phyloP scores from a whole-genome alignment of 64 coral and sea anemone species.

The Montipora cactus region DNA sequence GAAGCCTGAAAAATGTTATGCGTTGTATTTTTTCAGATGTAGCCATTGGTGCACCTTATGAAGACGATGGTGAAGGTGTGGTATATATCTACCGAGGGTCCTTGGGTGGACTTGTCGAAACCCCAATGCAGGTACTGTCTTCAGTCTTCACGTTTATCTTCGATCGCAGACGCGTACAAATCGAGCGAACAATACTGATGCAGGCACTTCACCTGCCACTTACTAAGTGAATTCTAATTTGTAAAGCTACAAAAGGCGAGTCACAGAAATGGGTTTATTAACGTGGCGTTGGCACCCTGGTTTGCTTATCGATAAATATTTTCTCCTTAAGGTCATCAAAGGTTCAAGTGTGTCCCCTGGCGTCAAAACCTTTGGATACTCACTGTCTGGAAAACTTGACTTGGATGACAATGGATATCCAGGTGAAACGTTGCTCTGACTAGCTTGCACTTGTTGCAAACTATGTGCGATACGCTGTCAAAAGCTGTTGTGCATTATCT shows the following conservation, averaged over 20 bases:
- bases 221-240: too few relatives aligned
- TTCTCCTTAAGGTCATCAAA: conserved; percentile 59
- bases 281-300: too few relatives aligned
- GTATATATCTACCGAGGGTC: conserved; percentile 91
- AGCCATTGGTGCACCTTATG: conserved; percentile 85
- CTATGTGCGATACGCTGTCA: too few relatives aligned
- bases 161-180: too few relatives aligned
- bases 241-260: too few relatives aligned
- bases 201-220: too few relatives aligned
- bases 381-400: conserved; percentile 62
- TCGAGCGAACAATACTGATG: too few relatives aligned
- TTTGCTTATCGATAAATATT: background rate
- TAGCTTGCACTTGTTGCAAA: background rate
- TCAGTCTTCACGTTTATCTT: background rate
- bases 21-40: conserved; percentile 68
- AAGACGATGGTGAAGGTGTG: conserved; percentile 51
- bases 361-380: conserved; percentile 74
- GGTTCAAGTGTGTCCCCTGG: conserved; percentile 40
- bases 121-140: conserved; percentile 77
- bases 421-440: conserved; percentile 5
- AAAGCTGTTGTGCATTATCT: too few relatives aligned
- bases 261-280: too few relatives aligned
- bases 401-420: conserved; percentile 78
- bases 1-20: background rate
- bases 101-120: conserved; percentile 47